A percentile compares a stretch with the other conserved stretches of the same genome.
Conservation (phyloP, 92 coral and sea anemone genomes). For the Desmophyllum pertusum region DNA sequence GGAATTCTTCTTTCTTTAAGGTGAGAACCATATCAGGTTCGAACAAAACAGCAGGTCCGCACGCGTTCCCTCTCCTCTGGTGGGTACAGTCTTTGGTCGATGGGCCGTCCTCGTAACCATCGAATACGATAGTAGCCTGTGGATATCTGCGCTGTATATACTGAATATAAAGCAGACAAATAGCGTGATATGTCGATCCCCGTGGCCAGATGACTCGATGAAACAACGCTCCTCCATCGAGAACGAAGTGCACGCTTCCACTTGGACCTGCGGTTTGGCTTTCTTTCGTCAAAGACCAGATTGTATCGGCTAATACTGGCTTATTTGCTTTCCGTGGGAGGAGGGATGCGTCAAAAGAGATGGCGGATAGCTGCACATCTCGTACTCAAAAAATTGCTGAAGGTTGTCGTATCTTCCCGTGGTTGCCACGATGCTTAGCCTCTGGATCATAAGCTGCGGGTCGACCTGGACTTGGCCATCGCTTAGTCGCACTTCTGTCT, state of each 20-base stretch:
- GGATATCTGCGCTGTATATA: conserved; percentile 25
- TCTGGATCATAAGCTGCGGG: conserved; percentile 37
- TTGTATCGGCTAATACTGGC: no score
- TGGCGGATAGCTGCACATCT: conserved; percentile 45
- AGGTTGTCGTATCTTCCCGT: no score
- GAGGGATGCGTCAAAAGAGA: conserved; percentile 46
- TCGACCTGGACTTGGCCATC: conserved; percentile 38
- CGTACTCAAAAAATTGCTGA: conserved; percentile 29
- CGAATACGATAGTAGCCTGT: conserved; percentile 44
- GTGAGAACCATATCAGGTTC: conserved; percentile 25
- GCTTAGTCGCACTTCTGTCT: conserved; percentile 13
- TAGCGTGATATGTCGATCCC: conserved; percentile 1
- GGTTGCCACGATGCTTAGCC: no score
- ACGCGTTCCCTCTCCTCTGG: conserved; percentile 7
- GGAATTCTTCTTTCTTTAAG: conserved; percentile 51
- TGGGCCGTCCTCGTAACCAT: conserved; percentile 44
- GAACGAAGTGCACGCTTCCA: conserved; percentile 9
- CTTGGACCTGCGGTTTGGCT: not conserved
- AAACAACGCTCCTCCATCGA: conserved; percentile 51
- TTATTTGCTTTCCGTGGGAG: conserved; percentile 40
- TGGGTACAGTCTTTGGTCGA: conserved; percentile 30
- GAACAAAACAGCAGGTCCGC: conserved; percentile 38
- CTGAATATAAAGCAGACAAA: conserved; percentile 25
- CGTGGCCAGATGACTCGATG: conserved; percentile 52
- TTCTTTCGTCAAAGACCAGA: not conserved